Base-by-base conservation (phyloP, 2,113 vertebrate species). In the Diadophis punctatus region DNA sequence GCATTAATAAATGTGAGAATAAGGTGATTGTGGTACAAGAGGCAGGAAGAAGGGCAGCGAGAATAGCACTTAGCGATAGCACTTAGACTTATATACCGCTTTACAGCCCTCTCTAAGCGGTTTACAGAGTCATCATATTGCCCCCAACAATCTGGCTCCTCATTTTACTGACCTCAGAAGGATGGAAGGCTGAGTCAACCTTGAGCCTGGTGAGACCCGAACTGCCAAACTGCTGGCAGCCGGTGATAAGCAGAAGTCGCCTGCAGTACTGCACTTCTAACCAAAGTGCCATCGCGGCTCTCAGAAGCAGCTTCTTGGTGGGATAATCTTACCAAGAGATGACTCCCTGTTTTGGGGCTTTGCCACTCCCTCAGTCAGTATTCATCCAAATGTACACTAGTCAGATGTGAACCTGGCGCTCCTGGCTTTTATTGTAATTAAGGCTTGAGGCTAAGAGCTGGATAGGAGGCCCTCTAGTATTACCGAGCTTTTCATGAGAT, bases 341-440 rank as follows among this genome's bases (percentile, higher is more conserved):
- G 46, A 34, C 48, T 90, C 58, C 48, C 60, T 90, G 85, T 52
- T 74, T 74, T 56, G 51, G 58, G 89, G 39, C 25, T 20, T 20
- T 46, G 34, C 43, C 34, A 22, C 23, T 14, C 87, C 87, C 87
- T 93, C 92, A 9, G 56, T 91, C 93, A 93, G 55, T 52, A 51
- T 60, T 63, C 68, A 89, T 85, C 80, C 34, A 68, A 53, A 88
- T 86, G 20, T 20, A 25, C 27, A 34, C n/a, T 89, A 68, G 90
- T 25, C 74, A 93, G 87, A 91, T 27, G 10, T 53, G 48, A 89
- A 63, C 68, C 74, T 85, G 48, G n/a, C 48, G 46, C 87, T 86
- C 74, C 34, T 91, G 74, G 90, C 58, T 91, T 90, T 89, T 93
- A 48, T 91, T 91, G 91, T 93, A 93, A 93, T 93, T 90, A 93